Evolutionary conservation across 2,888 invertebrate genomes (phyloP).

Genomic region (Tridacna crocea): DNA sequence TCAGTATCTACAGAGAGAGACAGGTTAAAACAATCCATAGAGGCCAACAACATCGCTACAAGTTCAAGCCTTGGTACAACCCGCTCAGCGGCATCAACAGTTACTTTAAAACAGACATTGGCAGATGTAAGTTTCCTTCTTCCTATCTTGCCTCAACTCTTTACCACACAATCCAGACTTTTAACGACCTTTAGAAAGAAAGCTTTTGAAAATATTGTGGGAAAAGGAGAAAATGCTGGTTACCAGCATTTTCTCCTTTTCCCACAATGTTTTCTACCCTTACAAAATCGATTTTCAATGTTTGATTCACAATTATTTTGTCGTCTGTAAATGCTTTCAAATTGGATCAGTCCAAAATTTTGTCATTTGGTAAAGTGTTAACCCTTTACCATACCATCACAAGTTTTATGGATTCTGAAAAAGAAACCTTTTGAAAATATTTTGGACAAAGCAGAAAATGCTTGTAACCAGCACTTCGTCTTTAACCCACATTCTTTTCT

Average conservation of each 20-base stretch:
- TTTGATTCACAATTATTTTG: too few species aligned
- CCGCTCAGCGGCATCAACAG: constrained; percentile 34
- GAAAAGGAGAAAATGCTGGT: neutral
- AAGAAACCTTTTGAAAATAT: neutral
- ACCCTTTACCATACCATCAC: too few species aligned
- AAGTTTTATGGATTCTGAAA: neutral
- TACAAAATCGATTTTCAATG: too few species aligned
- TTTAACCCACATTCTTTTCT: neutral
- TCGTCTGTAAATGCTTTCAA: too few species aligned
- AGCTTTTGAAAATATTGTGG: neutral
- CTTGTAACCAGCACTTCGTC: neutral
- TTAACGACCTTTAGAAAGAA: neutral
- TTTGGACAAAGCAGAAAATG: neutral
- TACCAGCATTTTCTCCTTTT: neutral
- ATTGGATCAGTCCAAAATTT: too few species aligned
- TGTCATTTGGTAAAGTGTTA: too few species aligned
- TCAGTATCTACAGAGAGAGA: constrained; percentile 86
- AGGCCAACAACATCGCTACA: constrained; percentile 83
- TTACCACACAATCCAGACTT: neutral
- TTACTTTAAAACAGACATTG: constrained; percentile 72
- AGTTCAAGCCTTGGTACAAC: constrained; percentile 30
- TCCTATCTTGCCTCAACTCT: neutral
- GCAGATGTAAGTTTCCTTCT: constrained; percentile 62
- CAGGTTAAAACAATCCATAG: constrained; percentile 88
- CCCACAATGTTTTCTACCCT: neutral